Evolutionary conservation across 2,888 invertebrate genomes (phyloP), one percentile per base, ranked within the genome.

Genomic region (Leucophenga maculata): DNA sequence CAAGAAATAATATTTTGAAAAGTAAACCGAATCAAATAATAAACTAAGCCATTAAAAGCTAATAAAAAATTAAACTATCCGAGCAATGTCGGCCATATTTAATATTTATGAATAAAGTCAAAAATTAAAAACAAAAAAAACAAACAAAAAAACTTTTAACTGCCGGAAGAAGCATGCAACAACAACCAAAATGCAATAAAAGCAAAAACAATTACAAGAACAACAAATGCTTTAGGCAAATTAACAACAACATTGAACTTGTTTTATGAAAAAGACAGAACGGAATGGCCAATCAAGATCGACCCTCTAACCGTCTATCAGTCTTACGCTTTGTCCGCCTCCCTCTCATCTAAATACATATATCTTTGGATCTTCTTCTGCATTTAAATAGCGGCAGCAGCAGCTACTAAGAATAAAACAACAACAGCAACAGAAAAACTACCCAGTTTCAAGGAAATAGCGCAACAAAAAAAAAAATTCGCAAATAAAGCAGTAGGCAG

Each of bases 201-300:
- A 4, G 55, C 55, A 57, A 31, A 16, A 52, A 52, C 67, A 48
- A 50, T 50, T 64, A 67, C 59, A 57, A 65, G 14, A 71, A 71
- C 32, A 67, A 64, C 62, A 59, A 55, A 65, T 46, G 16, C 18
- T 18, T 8, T 20, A 39, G 48, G 22, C 18, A 62, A 32, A 62
- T 39, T 65, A 72, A 64, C 66, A 60, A 20, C 59, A 78, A 74
- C 79, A 80, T 83, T 80, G 84, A 80, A 80, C 80, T 80, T 84
- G 81, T 65, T 46, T 26, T 26, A 26, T 20, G 22, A 65, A 31
- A 31, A 65, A 65, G 14, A 55, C 67, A 55, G 70, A 69, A 1
- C 13, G 46, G 52, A 54, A 44, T 52, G 31, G 54, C 44, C 32
- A 50, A 59, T 22, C 52, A 16, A 26, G 55, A 60, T 39, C 60